phyloP scores from a whole-genome alignment of 1,140 invertebrate genomes.

The Nephotettix cincticeps region DNA sequence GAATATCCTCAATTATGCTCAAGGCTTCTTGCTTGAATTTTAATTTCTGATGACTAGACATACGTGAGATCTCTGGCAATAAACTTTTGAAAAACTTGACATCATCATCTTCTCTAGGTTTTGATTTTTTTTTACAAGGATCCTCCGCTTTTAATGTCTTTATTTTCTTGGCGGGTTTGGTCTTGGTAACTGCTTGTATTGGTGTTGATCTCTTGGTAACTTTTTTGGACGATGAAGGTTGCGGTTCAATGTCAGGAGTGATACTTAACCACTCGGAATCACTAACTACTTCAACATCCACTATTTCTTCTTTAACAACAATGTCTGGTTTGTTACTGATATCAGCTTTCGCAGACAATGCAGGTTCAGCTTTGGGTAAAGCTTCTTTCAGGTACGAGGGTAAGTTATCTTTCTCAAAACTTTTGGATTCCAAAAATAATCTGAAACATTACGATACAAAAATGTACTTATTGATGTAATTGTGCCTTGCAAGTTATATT shows the following conservation, averaged over 20 bases:
- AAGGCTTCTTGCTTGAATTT: conserved; percentile 15
- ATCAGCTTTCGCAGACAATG: neutral
- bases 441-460: neutral
- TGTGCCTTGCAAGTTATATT: no score
- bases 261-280: neutral
- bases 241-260: neutral
- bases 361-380: neutral
- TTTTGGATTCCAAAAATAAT: neutral
- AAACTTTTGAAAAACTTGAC: neutral
- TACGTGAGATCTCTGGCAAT: neutral
- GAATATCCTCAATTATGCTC: conserved; percentile 11
- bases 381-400: neutral
- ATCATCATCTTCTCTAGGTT: neutral
- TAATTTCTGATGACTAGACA: neutral
- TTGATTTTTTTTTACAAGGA: neutral
- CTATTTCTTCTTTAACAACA: neutral
- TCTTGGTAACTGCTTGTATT: neutral
- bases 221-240: neutral
- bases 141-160: no score
- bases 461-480: no score
- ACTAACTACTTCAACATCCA: neutral
- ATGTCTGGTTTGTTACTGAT: neutral
- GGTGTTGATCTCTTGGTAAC: neutral
- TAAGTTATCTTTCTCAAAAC: neutral
- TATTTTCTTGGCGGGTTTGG: no score